Evolutionary conservation across 2,797 vertebrate genomes (phyloP).

Genomic region (Apogon talboti): DNA sequence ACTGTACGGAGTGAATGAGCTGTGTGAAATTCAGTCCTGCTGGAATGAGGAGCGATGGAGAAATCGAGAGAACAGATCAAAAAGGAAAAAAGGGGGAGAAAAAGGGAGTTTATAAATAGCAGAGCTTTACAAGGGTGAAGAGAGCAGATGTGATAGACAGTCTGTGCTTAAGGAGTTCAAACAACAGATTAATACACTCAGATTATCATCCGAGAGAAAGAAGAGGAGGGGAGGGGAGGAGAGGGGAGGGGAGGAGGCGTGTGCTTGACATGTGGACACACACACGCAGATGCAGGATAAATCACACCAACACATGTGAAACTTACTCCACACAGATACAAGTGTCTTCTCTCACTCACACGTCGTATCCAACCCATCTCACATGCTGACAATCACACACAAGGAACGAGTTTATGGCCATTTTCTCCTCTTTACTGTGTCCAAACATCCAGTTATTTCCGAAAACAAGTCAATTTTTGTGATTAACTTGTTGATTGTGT

Average conservation of each 20-base stretch:
- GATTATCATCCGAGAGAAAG: conserved; percentile 78
- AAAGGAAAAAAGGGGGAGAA: conserved; percentile 26
- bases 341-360: conserved; percentile 30
- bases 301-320: conserved; percentile 24
- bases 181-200: conserved; percentile 87
- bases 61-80: conserved; percentile 28
- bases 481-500: no score
- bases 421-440: background rate
- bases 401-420: background rate
- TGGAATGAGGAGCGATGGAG: conserved; percentile 13
- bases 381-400: conserved; percentile 16
- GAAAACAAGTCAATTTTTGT: no score
- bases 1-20: conserved; percentile 29
- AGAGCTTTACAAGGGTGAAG: conserved; percentile 79
- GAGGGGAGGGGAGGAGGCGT: conserved; percentile 1
- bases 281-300: conserved; percentile 36
- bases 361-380: background rate
- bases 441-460: no score
- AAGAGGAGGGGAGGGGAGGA: background rate
- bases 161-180: conserved; percentile 87
- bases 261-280: conserved; percentile 42
- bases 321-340: background rate
- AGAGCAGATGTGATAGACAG: conserved; percentile 86
- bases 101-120: conserved; percentile 71
- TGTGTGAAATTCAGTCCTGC: conserved; percentile 38